Base-by-base conservation (phyloP, 1,140 invertebrate genomes). In the Drosophila orena region DNA sequence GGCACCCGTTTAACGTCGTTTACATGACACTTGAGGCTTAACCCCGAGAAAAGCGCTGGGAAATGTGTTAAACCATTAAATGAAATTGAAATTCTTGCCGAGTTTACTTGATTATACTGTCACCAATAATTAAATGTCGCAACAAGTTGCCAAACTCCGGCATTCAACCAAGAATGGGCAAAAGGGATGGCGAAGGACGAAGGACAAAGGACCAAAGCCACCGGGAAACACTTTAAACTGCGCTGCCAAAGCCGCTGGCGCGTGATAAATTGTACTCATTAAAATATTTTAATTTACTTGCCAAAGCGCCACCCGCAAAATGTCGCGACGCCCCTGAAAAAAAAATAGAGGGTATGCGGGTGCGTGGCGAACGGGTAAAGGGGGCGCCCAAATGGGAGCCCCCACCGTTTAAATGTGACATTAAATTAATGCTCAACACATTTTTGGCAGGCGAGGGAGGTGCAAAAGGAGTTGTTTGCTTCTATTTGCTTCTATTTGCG, bases 271-370 rank as follows among this genome's bases (percentile, higher is more conserved):
- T 90, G 81, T 86, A 78, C 88, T 90, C 88, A 90, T 90, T 90
- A 90, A 90, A 90, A 90, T 90, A 90, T 90, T 90, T 90, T 90
- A 90, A 90, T 90, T 90, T 90, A 88, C 86, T 90, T 80, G 68
- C 68, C 60, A 78, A 78, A 72, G 75, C 61, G 83, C 68, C 54
- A 49, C 65, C 65, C 68, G 53, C 65, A 71, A 61, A 62, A 65
- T 52, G 38, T 47, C 54, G 35, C 62, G 43, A 55, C 52, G 27
- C 34, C 55, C 68, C 62, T 15, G 52, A 40, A 34, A 52, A 38
- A 17, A 17, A 17, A 17, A 17, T 17, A 17, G 17, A 17, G 17
- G 17, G 17, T 17, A 17, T 17, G 17, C 17, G 17, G 17, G 17
- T 17, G 17, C 17, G 17, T 17, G 17, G 17, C 17, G 1, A 17